Base-by-base conservation (phyloP, 2,797 vertebrate genomes). In the Anableps anableps region DNA sequence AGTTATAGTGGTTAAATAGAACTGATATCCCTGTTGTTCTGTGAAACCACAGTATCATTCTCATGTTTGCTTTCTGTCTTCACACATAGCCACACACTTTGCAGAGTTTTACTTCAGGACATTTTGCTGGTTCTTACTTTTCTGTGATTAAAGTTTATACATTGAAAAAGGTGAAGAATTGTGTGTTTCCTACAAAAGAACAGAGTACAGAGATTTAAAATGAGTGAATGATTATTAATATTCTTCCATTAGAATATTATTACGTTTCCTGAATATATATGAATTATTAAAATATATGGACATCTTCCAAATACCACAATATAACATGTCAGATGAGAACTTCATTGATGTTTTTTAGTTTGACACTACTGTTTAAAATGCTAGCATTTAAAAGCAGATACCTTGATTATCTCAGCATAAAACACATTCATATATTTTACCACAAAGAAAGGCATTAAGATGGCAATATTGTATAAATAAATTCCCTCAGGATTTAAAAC, bases 401-500 rank as follows among this genome's bases (percentile, higher is more conserved):
- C 26, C 53, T n/a, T 55, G 26, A 55, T 55, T 55, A 55, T n/a
- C 53, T 11, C 10, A 53, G 51, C 51, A 53, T 53, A 53, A 55
- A n/a, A 11, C 23, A n/a, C 11, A 55, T 55, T 55, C 26, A 55
- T 55, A 55, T 7, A 34, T 19, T 11, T 43, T 70, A 14, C 55
- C 55, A 60, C 72, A 14, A 74, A 60, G 55, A 41, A 41, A 64
- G 62, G 75, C 71, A 82, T 76, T 79, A 47, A 70, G 72, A 88
- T 66, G n/a, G 74, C 21, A 16, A 75, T 48, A 55, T 34, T 47
- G 2, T 53, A 74, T 77, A 75, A 74, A 53, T 66, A 83, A 81
- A 62, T 23, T 50, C 79, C 82, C 75, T 47, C 58, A 34, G 26
- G 83, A n/a, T 23, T 87, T 19, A 84, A 75, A 80, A 50, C 51